Conservation (phyloP, 2,113 vertebrate species). For the Piaya cayana region DNA sequence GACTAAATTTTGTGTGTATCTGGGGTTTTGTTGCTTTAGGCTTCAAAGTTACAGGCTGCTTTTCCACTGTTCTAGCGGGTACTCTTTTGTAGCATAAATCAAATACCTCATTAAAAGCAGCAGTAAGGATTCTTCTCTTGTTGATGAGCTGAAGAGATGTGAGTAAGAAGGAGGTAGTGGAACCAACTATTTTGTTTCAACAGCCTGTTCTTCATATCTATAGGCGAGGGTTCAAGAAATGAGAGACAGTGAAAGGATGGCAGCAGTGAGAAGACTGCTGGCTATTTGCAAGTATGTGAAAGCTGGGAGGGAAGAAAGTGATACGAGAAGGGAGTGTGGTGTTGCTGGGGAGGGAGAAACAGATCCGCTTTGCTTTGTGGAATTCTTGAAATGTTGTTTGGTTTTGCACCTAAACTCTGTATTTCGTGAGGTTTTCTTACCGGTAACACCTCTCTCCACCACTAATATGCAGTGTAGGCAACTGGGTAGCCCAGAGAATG, state of each 20-base stretch:
- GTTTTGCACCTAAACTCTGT: background rate
- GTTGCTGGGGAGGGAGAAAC: background rate
- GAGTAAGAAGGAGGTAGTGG: background rate
- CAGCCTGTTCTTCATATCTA: background rate
- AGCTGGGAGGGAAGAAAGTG: background rate
- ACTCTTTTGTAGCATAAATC: background rate
- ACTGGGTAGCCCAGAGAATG: background rate
- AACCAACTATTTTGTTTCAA: background rate
- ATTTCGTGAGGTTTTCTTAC: background rate
- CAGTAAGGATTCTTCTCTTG: background rate
- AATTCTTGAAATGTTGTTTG: background rate
- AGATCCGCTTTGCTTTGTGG: background rate
- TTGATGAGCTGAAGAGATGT: background rate
- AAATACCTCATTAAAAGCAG: background rate
- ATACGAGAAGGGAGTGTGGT: fast-evolving
- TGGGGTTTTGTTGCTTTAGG: background rate
- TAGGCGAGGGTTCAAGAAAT: background rate
- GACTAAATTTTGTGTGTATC: background rate
- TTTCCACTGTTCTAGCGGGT: background rate
- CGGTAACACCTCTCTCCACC: fast-evolving
- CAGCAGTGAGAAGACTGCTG: background rate
- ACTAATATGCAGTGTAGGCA: background rate
- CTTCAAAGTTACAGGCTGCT: background rate
- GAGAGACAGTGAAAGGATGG: background rate
- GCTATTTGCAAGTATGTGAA: background rate